These are phyloP conservation scores for Seira musarum DNA, from an alignment of 2,888 invertebrate species.

Conservation along the genomic window DNA sequence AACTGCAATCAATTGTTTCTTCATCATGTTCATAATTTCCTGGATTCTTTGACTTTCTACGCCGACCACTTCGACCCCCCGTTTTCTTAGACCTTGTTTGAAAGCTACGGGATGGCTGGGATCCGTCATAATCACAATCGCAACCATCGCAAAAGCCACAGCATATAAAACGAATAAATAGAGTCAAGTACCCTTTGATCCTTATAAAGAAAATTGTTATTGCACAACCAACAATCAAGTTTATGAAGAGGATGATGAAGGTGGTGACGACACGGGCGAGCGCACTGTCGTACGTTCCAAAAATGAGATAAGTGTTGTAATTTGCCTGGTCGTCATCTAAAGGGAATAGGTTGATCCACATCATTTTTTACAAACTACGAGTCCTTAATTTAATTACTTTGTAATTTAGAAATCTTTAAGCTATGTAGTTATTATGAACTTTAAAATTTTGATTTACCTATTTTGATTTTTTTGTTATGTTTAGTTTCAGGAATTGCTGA, in stretches of 20 bases:
- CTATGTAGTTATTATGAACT: too few species aligned
- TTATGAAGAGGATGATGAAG: constrained; percentile 16
- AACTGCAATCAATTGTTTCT: too few species aligned
- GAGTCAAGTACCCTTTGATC: neutral
- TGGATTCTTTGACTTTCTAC: too few species aligned
- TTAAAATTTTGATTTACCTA: too few species aligned
- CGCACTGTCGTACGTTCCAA: neutral
- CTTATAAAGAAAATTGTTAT: constrained; percentile 14
- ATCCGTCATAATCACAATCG: constrained; percentile 31
- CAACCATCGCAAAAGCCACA: constrained; percentile 29
- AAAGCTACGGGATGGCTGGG: neutral
- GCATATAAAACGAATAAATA: neutral
- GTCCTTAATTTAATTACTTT: too few species aligned
- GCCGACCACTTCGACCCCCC: neutral
- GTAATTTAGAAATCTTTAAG: too few species aligned
- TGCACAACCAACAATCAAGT: constrained; percentile 21
- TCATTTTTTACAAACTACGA: neutral
- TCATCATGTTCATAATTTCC: too few species aligned
- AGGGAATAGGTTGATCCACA: neutral
- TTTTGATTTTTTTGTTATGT: too few species aligned
- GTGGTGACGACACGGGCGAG: neutral
- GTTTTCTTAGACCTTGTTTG: too few species aligned
- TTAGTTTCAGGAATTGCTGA: too few species aligned
- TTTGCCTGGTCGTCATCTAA: neutral
- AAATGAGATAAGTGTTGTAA: neutral